Conservation (phyloP, 2,888 invertebrate species). For the Lordiphosa andalusiaca region DNA sequence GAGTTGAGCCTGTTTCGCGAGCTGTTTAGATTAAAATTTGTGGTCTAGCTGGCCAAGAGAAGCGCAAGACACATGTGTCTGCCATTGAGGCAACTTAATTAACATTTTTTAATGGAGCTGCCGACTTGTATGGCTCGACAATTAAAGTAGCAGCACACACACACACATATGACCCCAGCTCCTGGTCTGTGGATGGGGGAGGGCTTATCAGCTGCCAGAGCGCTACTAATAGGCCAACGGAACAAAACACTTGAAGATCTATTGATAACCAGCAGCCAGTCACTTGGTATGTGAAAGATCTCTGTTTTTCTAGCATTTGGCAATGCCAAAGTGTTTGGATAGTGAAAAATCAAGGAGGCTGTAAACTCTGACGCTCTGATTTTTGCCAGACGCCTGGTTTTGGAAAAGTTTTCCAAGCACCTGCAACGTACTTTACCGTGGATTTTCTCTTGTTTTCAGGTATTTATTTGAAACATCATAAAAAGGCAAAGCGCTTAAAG, state of each 20-base stretch:
- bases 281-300: constrained; percentile 20
- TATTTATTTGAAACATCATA: constrained; percentile 63
- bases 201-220: constrained; percentile 64
- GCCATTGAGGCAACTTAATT: constrained; percentile 71
- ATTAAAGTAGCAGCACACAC: constrained; percentile 53
- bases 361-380: constrained; percentile 1
- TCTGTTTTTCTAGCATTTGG: constrained; percentile 36
- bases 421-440: constrained; percentile 51
- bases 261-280: constrained; percentile 34
- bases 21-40: constrained; percentile 72
- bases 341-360: constrained; percentile 2
- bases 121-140: constrained; percentile 68
- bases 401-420: constrained; percentile 30
- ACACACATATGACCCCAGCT: constrained; percentile 3
- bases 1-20: constrained; percentile 57
- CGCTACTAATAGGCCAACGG: constrained; percentile 54
- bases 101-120: constrained; percentile 75
- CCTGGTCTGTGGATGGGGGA: constrained; percentile 6
- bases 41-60: constrained; percentile 46
- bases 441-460: constrained; percentile 45
- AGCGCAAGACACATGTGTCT: constrained; percentile 46
- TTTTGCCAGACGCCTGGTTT: background rate
- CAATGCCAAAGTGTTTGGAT: constrained; percentile 42
- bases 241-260: constrained; percentile 51
- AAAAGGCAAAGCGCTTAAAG: constrained; percentile 63